These are phyloP conservation scores for Palythoa grandiflora DNA, from an alignment of 92 coral and sea anemone species.

Conservation along the genomic window DNA sequence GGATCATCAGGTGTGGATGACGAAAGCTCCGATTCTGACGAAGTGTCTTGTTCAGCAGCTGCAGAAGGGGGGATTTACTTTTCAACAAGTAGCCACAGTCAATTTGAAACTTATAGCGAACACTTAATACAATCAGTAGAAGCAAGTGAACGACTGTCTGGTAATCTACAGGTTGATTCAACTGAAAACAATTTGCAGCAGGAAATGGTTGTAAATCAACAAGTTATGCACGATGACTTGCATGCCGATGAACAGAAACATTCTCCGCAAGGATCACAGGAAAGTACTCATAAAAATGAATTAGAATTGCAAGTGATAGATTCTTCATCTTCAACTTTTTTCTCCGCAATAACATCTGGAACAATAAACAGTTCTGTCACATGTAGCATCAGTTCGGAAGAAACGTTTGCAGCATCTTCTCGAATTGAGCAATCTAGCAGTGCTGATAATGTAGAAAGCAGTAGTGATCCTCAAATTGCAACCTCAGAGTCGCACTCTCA, in stretches of 20 bases:
- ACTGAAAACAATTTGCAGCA: conserved; percentile 16
- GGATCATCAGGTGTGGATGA: neutral
- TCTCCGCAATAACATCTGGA: conserved; percentile 8
- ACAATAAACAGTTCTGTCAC: neutral
- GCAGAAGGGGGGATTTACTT: neutral
- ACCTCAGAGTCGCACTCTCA: neutral
- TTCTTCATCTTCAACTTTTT: conserved; percentile 4
- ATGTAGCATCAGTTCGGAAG: neutral
- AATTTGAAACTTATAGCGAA: neutral
- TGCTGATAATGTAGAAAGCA: neutral
- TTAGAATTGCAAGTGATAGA: conserved; percentile 26
- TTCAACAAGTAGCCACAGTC: neutral
- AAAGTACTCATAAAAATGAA: neutral
- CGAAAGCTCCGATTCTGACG: conserved; percentile 13
- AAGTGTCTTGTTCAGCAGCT: conserved; percentile 20
- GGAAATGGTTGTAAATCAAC: neutral
- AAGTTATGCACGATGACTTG: neutral
- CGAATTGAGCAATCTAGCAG: neutral
- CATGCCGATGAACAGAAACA: conserved; percentile 3
- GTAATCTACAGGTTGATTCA: conserved; percentile 21
- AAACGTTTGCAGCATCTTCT: neutral
- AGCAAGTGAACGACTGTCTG: neutral
- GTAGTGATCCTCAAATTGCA: conserved; percentile 11
- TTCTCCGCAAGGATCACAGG: neutral
- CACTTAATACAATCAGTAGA: neutral